Conservation (phyloP, 2,113 vertebrate species). For the Tauraco erythrolophus region DNA sequence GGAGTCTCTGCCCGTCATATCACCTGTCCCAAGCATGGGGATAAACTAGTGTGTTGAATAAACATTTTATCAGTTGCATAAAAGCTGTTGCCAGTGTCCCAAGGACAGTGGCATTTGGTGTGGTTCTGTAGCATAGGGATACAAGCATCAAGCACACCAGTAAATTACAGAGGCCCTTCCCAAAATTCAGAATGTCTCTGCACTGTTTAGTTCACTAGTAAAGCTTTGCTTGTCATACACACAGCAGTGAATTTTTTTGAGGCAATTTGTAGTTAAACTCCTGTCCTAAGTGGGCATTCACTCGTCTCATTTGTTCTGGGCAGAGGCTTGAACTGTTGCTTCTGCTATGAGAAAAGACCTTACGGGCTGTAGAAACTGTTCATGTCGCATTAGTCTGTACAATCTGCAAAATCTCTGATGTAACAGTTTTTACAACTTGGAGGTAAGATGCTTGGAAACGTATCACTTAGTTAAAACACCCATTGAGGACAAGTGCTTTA, state of each 20-base stretch:
- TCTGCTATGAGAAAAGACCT: neutral
- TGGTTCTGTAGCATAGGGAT: neutral
- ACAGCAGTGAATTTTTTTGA: neutral
- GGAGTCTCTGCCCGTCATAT: neutral
- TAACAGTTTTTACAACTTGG: neutral
- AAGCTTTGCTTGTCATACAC: neutral
- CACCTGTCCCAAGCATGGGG: neutral
- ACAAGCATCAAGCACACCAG: neutral
- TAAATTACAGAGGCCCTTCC: neutral
- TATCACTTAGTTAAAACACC: neutral
- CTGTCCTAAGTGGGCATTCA: neutral
- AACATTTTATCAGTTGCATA: neutral
- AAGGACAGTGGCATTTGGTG: neutral
- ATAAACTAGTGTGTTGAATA: neutral
- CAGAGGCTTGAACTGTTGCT: neutral
- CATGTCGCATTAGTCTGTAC: neutral
- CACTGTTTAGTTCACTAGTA: neutral
- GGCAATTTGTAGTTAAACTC: neutral
- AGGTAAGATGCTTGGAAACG: neutral
- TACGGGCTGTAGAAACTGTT: neutral
- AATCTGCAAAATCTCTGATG: neutral
- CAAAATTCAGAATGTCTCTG: neutral
- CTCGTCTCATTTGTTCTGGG: neutral
- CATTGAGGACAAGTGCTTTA: neutral
- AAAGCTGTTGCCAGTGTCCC: neutral